A percentile compares a stretch with the other conserved stretches of the same genome.
phyloP scores from a whole-genome alignment of 1,140 invertebrate genomes.

The Periplaneta americana region DNA sequence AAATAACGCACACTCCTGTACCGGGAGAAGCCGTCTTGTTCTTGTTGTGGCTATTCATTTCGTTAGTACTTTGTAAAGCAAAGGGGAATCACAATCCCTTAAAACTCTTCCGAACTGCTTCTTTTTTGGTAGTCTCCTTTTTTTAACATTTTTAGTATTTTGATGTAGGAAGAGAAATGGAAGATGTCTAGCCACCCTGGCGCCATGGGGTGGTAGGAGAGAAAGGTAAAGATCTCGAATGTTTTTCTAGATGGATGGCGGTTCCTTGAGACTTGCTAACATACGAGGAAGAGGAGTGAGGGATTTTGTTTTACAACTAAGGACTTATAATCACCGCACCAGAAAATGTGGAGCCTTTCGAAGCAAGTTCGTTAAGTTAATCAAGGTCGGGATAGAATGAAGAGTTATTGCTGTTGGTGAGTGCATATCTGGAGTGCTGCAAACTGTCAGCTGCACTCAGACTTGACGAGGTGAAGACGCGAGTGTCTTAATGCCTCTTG shows the following conservation, averaged over 20 bases:
- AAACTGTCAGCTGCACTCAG: too few relatives aligned
- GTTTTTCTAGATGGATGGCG: not conserved
- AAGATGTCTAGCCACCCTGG: not conserved
- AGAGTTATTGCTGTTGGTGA: too few relatives aligned
- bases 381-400: too few relatives aligned
- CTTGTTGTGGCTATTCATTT: not conserved
- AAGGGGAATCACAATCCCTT: not conserved
- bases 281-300: not conserved
- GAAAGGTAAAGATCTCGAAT: not conserved
- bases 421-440: too few relatives aligned
- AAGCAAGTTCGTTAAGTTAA: too few relatives aligned
- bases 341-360: too few relatives aligned
- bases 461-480: too few relatives aligned
- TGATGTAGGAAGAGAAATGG: not conserved
- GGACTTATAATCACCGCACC: not conserved
- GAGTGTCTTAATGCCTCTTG: too few relatives aligned
- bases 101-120: not conserved
- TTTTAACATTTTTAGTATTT: not conserved
- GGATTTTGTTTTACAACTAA: not conserved
- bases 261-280: not conserved
- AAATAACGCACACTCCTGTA: not conserved
- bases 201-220: not conserved
- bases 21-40: not conserved
- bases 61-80: not conserved
- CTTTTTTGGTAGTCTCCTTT: not conserved